A percentile compares a stretch with the other conserved stretches of the same genome.
Conservation (phyloP, 2,888 invertebrate genomes). For the Geophilus truncorum region DNA sequence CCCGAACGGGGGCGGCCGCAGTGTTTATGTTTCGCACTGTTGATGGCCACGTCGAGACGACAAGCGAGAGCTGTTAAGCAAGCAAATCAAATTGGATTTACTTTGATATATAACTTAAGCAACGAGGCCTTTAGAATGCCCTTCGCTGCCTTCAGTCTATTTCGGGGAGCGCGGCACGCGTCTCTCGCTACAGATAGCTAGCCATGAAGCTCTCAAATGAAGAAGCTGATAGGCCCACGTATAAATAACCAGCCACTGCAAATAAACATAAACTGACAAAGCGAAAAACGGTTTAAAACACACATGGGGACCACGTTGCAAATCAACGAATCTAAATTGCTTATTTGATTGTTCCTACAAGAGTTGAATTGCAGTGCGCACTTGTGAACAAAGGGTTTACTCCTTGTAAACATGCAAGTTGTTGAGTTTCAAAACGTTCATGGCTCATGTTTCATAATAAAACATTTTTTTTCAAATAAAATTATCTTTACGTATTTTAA, state of each 20-base stretch:
- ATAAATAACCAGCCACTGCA: constrained; percentile 27
- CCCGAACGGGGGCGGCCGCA: not conserved
- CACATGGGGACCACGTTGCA: constrained; percentile 18
- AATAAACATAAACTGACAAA: constrained; percentile 19
- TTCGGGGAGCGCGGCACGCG: constrained; percentile 1
- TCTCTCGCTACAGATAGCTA: not conserved
- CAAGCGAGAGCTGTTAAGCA: constrained; percentile 22
- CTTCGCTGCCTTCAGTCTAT: not conserved
- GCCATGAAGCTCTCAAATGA: constrained; percentile 25
- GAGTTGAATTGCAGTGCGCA: not conserved
- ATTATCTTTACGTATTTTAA: too few relatives aligned
- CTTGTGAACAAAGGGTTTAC: constrained; percentile 20
- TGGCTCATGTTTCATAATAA: not conserved
- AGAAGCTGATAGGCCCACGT: constrained; percentile 24
- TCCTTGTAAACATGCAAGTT: not conserved
- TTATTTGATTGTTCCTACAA: not conserved
- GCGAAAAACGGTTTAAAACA: constrained; percentile 10
- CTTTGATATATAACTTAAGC: constrained; percentile 24
- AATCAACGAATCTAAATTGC: constrained; percentile 14
- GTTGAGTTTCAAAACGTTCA: not conserved
- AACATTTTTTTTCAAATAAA: too few relatives aligned
- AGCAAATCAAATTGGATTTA: constrained; percentile 18
- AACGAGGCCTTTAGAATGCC: not conserved
- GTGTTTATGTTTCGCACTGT: constrained; percentile 3
- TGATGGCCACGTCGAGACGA: constrained; percentile 22